A percentile compares a stretch with the other conserved stretches of the same genome.
These are phyloP conservation scores for Apis laboriosa DNA, from an alignment of 1,140 invertebrate genomes.

Conservation along the genomic window DNA sequence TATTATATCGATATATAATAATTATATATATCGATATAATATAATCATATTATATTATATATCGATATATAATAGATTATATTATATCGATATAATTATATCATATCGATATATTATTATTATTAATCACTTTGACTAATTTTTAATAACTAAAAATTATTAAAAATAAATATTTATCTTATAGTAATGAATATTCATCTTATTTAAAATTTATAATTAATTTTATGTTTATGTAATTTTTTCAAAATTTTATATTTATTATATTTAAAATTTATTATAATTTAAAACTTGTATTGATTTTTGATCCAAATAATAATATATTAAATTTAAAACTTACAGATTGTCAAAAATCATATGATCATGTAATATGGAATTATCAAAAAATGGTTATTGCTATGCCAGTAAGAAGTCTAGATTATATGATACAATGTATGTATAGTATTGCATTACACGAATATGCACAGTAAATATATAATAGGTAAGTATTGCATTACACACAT, in stretches of 20 bases:
- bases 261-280: not conserved
- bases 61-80: too few species aligned
- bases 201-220: too few species aligned
- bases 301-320: not conserved
- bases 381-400: conserved; percentile 26
- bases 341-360: conserved; percentile 1
- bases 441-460: not conserved
- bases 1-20: too few species aligned
- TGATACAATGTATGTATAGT: conserved; percentile 4
- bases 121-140: too few species aligned
- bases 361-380: conserved; percentile 23
- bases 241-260: not conserved
- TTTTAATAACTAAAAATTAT: too few species aligned
- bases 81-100: too few species aligned
- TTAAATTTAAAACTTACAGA: conserved; percentile 20
- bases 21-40: too few species aligned
- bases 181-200: too few species aligned
- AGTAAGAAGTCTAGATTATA: conserved; percentile 12
- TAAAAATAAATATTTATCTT: too few species aligned
- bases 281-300: conserved; percentile 19
- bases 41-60: too few species aligned
- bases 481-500: too few species aligned
- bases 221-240: not conserved
- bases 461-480: not conserved
- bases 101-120: too few species aligned